Base-by-base conservation (phyloP, 2,113 vertebrate species). In the Holacanthus passer region DNA sequence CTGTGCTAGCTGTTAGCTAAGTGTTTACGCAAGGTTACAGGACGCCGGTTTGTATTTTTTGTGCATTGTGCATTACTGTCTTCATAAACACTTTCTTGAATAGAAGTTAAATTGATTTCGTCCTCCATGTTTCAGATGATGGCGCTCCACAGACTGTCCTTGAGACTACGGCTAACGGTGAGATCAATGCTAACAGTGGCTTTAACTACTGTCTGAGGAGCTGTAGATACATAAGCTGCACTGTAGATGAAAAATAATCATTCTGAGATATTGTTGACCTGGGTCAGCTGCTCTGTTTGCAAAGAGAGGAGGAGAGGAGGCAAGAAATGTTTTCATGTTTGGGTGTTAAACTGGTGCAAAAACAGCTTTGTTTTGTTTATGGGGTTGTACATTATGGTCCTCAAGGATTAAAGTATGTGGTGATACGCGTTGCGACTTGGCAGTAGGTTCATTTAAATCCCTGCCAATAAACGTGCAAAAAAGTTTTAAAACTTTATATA, bases 61-160 rank as follows among this genome's bases (percentile, higher is more conserved):
- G n/a, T n/a, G n/a, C n/a, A n/a, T n/a, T 20, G 17, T 12, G 27
- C 27, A 47, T 43, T 0, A 3, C 1, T 14, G 31, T 0, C 7
- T 17, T 32, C 24, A 7, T 14, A 2, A 9, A 29, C 7, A 1
- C 12, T 3, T 35, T 5, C 1, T 16, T 62, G 16, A 67, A 27
- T 5, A 0, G 37, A 47, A 72, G 31, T 63, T 41, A 1, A 27
- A 14, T 2, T 47, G 0, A 20, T 22, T 29, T 37, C 16, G 7
- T 62, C 6, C 7, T 66, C 4, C 8, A 0, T 39, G 31, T 88
- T 92, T 72, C 83, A 95, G 95, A 89, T 82, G 65, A 95, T 95
- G 95, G 93, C 93, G 11, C 88, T 96, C 14, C 92, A 91, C 71
- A 94, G 94, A 89, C 59, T 96, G 56, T 77, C 84, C 35, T 60